Evolutionary conservation across 2,888 invertebrate species (phyloP).

Genomic region (Epinotia ramella): DNA sequence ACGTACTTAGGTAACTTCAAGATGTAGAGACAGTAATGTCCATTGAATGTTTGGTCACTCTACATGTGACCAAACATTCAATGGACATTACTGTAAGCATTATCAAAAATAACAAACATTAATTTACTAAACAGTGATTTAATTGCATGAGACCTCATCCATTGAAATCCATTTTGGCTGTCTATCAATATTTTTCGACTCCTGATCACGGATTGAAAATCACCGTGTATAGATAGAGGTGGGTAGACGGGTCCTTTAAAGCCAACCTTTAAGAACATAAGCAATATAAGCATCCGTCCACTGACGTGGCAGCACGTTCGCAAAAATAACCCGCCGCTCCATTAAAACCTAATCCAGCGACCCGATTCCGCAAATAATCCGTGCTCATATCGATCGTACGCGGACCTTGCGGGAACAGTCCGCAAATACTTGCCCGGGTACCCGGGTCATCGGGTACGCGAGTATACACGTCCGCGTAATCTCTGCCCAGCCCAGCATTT

Average conservation of each 20-base stretch:
- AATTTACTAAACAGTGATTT: too few species aligned
- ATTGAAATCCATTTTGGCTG: too few species aligned
- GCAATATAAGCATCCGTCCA: not conserved
- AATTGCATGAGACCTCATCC: too few species aligned
- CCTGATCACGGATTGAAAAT: too few species aligned
- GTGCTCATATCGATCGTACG: conserved; percentile 34
- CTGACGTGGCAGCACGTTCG: conserved; percentile 21
- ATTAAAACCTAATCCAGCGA: conserved; percentile 40
- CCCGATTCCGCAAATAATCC: conserved; percentile 46
- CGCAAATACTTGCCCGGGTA: conserved; percentile 28
- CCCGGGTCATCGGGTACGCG: conserved; percentile 22
- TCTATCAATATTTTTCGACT: too few species aligned
- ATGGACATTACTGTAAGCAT: too few species aligned
- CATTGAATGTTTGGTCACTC: too few species aligned
- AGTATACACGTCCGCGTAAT: conserved; percentile 72
- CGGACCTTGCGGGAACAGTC: conserved; percentile 8
- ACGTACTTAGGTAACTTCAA: too few species aligned
- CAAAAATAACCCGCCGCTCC: conserved; percentile 25
- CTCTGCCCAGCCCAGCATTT: conserved; percentile 73
- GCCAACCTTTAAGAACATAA: not conserved
- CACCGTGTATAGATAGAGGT: too few species aligned
- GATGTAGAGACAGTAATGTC: too few species aligned
- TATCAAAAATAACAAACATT: too few species aligned
- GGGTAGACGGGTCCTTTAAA: not conserved
- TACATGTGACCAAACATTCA: too few species aligned